These are phyloP conservation scores for Drosophila tanythrix DNA, from an alignment of 2,888 invertebrate species.

Conservation along the genomic window DNA sequence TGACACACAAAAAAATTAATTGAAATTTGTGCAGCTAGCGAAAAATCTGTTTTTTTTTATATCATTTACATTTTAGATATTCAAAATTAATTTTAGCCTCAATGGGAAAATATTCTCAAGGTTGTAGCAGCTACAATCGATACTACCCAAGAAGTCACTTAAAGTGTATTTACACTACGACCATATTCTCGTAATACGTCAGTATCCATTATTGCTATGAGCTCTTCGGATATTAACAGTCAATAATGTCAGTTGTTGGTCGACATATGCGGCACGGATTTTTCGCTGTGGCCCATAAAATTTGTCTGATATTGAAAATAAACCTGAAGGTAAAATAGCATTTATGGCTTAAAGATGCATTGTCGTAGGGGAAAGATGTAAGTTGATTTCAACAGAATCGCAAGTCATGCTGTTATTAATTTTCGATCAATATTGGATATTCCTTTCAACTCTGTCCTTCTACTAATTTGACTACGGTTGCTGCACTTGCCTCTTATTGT, in stretches of 20 bases:
- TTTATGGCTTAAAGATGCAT: constrained; percentile 23
- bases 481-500: constrained; percentile 11
- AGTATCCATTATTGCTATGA: constrained; percentile 20
- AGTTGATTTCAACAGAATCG: constrained; percentile 1
- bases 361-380: constrained; percentile 6
- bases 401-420: constrained; percentile 10
- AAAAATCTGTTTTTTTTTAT: neutral
- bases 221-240: constrained; percentile 69
- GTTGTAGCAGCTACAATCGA: neutral
- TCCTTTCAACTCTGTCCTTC: constrained; percentile 6
- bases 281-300: constrained; percentile 60
- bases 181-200: neutral
- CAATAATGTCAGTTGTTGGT: constrained; percentile 74
- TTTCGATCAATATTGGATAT: constrained; percentile 6
- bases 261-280: constrained; percentile 71
- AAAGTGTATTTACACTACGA: constrained; percentile 14
- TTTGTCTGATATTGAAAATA: constrained; percentile 19
- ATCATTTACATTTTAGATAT: neutral
- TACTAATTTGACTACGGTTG: constrained; percentile 11
- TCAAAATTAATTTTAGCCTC: neutral
- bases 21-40: neutral
- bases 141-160: neutral
- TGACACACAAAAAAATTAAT: neutral
- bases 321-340: constrained; percentile 11
- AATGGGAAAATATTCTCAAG: neutral